Conservation (phyloP, 2,888 invertebrate genomes). For the Cerceris ruficornis region DNA sequence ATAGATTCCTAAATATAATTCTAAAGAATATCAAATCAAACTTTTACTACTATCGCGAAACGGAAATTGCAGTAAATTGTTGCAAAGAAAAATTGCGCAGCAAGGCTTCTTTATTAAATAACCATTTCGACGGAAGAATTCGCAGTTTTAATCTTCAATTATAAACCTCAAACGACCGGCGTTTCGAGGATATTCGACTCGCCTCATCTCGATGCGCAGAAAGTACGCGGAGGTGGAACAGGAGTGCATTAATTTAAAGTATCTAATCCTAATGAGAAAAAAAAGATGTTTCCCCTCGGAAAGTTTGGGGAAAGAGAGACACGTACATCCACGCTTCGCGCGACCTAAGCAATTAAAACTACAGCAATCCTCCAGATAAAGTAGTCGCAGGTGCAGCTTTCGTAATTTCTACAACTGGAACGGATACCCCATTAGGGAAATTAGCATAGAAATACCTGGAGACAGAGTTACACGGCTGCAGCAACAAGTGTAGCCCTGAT, state of each 20-base stretch:
- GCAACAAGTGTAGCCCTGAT: slow-evolving; percentile 51
- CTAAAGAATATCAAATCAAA: too few species aligned
- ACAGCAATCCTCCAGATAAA: slow-evolving; percentile 4
- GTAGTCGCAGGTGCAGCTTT: slow-evolving; percentile 3
- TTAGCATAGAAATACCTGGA: slow-evolving; percentile 26
- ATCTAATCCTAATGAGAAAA: too few species aligned
- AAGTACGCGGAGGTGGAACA: background rate
- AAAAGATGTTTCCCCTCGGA: background rate
- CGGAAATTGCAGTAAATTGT: too few species aligned
- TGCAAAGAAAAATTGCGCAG: too few species aligned
- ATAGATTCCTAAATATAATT: too few species aligned
- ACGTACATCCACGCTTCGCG: background rate
- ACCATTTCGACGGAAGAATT: too few species aligned
- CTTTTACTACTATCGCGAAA: too few species aligned
- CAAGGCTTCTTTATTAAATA: too few species aligned
- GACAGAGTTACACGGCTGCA: slow-evolving; percentile 11
- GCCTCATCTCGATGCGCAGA: slow-evolving; percentile 1
- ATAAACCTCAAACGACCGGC: background rate
- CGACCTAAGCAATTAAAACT: slow-evolving; percentile 12
- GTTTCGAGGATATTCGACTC: background rate
- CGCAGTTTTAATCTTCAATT: too few species aligned
- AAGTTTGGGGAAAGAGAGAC: background rate
- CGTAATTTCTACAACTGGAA: slow-evolving; percentile 2
- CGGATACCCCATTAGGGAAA: slow-evolving; percentile 8
- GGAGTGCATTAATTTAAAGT: background rate